A percentile compares a stretch with the other conserved stretches of the same genome.
Evolutionary conservation across 1,140 invertebrate genomes (phyloP).

Genomic region (Hyphantria cunea): DNA sequence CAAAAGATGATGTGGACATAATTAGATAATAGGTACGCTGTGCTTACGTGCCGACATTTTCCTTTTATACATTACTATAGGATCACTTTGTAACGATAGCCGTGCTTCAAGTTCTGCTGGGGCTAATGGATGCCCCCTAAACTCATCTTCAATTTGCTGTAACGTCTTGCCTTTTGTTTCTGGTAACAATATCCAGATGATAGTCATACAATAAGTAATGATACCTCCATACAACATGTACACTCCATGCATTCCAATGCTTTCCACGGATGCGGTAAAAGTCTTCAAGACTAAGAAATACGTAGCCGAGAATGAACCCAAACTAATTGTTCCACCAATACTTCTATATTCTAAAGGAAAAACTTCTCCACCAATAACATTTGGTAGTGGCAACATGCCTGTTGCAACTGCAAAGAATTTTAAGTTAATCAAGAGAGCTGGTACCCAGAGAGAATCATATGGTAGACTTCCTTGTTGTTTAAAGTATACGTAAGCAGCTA

Average conservation of each 20-base stretch:
- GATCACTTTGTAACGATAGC: slow-evolving; percentile 21
- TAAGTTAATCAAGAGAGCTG: slow-evolving; percentile 49
- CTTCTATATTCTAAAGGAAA: slow-evolving; percentile 60
- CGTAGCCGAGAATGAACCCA: slow-evolving; percentile 45
- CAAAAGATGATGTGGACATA: too few species aligned
- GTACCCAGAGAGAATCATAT: slow-evolving; percentile 50
- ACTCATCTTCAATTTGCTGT: slow-evolving; percentile 53
- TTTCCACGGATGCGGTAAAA: slow-evolving; percentile 44
- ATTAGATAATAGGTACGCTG: too few species aligned
- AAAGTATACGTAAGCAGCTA: slow-evolving; percentile 49
- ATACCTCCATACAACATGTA: slow-evolving; percentile 43
- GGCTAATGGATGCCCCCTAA: slow-evolving; percentile 36
- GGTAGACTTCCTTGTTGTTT: slow-evolving; percentile 43
- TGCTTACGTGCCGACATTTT: slow-evolving; percentile 18
- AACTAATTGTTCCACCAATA: slow-evolving; percentile 53
- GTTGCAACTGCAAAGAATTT: slow-evolving; percentile 59
- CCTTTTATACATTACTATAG: slow-evolving; percentile 16
- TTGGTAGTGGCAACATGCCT: slow-evolving; percentile 56
- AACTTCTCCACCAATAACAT: slow-evolving; percentile 60
- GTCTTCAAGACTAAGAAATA: slow-evolving; percentile 56
- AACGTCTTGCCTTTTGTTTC: slow-evolving; percentile 52
- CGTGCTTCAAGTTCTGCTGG: slow-evolving; percentile 24
- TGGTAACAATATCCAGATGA: slow-evolving; percentile 51
- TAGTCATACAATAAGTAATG: slow-evolving; percentile 37
- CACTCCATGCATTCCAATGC: slow-evolving; percentile 47